Base-by-base conservation (phyloP, 2,113 vertebrate species). In the Myotis brandtii region DNA sequence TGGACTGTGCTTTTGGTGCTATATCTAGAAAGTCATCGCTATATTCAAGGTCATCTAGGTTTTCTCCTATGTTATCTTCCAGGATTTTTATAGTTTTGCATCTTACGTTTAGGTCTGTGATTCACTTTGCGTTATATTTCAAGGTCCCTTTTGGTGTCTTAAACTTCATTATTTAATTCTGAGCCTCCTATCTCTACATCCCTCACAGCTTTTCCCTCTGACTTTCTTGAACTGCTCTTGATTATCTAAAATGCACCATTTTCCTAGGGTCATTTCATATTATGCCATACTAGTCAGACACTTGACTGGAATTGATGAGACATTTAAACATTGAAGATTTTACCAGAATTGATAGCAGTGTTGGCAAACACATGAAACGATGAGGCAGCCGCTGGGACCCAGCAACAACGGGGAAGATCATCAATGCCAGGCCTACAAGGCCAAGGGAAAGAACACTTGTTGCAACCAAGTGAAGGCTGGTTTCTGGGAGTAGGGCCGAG, bases 101-200 rank as follows among this genome's bases (percentile, higher is more conserved):
- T 85, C 9, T 43, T 67, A 40, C 21, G 27, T 76, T 91, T 75
- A 64, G 40, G 11, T 64, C 89, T 66, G 6, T 43, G 34, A 52
- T 54, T 21, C 20, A 76, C 23, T 76, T 84, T 75, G 43, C 64
- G 17, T 34, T 32, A 43, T 86, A 59, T 87, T 93, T 48, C 13
- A 67, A 73, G 1, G 0, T 56, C 10, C 2, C 75, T 92, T 56
- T 81, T 91, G 20, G 17, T 72, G 84, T 50, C 37, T 52, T 48
- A 73, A 21, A 43, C 21, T 89, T 89, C 6, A 34, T 93, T 93
- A 37, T 72, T 81, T 87, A 90, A 80, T 90, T 56, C 13, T 76
- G 3, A 6, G 20, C 9, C 37, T 84, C 21, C 18, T 52, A 25
- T 79, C 3, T 92, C 34, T 59, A 25, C 9, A 75, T 75, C n/a